Base-by-base conservation (phyloP, 2,797 vertebrate species). In the Lemur catta region DNA sequence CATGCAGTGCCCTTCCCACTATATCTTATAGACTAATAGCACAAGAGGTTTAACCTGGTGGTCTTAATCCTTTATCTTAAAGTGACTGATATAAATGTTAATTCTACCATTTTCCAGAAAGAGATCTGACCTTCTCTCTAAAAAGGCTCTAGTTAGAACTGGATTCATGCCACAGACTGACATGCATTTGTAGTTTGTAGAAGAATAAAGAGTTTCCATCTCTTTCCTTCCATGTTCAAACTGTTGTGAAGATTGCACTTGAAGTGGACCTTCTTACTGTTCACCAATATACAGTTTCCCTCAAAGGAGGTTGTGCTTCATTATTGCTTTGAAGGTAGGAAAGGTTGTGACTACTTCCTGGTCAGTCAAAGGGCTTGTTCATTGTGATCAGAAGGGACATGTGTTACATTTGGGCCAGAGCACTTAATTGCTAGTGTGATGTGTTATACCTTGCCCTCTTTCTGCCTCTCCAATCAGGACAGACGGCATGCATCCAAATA, bases 101-200 rank as follows among this genome's bases (percentile, higher is more conserved):
- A 96, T 89, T 82, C 96, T 9, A 76, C 72, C 48, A 81, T 92
- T 92, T 95, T 96, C 89, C 63, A 93, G 88, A 97, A 97, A 87
- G 93, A 86, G 50, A 90, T n/a, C 71, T 80, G 92, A 92, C 63
- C 78, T 94, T 88, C 89, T 95, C 20, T 84, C n/a, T n/a, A 59
- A 88, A 71, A 92, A 93, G 46, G 22, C 35, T 91, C 74, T 94
- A 57, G 33, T 78, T 46, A 92, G 84, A 38, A 28, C 95, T 95
- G 88, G 81, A 92, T 80, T 75, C 80, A 41, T 72, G 92, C 84
- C 93, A 89, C 28, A 86, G 50, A 71, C 50, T 59, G 81, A 75
- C 65, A 35, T 28, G 28, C 22, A 74, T 79, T 89, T 74, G 30
- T 84, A 89, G 41, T 93, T 71, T 88, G 50, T 75, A 78, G 75